Conservation (phyloP, 2,797 vertebrate species). For the Sebastes alutus region DNA sequence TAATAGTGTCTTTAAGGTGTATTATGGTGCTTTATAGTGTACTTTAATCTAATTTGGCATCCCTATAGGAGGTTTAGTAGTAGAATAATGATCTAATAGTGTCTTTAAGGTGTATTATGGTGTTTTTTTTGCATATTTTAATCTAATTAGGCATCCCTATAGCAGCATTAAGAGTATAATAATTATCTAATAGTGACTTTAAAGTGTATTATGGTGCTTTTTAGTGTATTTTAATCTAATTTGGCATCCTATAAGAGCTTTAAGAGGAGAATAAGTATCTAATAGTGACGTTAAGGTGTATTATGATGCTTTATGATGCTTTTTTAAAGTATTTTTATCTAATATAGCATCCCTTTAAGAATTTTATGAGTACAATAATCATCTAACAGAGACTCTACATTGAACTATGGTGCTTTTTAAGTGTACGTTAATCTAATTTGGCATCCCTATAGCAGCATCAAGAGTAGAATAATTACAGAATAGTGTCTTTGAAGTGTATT, state of each 20-base stretch:
- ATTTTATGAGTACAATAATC: too few relatives aligned
- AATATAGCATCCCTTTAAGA: too few relatives aligned
- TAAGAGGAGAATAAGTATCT: too few relatives aligned
- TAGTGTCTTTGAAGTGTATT: too few relatives aligned
- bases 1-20: background rate
- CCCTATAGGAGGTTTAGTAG: background rate
- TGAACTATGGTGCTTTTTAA: too few relatives aligned
- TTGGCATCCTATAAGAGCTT: accelerated
- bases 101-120: background rate
- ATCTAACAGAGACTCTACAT: too few relatives aligned
- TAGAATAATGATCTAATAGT: background rate
- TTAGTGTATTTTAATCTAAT: background rate
- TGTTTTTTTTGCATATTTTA: background rate
- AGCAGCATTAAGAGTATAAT: background rate
- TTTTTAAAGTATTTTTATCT: too few relatives aligned
- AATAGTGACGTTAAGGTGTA: background rate
- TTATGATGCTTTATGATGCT: background rate
- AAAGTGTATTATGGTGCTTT: background rate
- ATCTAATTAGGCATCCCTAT: background rate
- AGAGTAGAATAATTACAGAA: too few relatives aligned
- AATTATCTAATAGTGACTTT: background rate
- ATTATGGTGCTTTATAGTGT: background rate
- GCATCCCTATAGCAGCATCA: too few relatives aligned
- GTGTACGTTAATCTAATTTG: too few relatives aligned
- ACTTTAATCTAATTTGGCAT: background rate